phyloP scores from a whole-genome alignment of 2,888 invertebrate species.

The Zygaena filipendulae region DNA sequence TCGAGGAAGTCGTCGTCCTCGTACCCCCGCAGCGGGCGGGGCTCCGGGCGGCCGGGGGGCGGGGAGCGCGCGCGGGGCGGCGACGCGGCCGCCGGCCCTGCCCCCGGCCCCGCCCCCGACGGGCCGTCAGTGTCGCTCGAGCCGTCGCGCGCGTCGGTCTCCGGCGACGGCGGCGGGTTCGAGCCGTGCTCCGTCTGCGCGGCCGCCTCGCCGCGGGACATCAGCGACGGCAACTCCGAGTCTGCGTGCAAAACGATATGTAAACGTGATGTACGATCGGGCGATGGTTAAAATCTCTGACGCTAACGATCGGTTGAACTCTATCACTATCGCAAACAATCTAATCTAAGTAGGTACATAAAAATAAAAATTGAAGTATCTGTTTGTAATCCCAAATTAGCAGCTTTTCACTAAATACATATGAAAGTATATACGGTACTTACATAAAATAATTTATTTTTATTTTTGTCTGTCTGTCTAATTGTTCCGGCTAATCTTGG shows the following conservation, averaged over 20 bases:
- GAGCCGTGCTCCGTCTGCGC: constrained; percentile 68
- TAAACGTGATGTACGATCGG: not conserved
- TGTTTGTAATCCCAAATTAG: too few species aligned
- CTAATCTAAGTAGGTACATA: too few species aligned
- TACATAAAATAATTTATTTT: too few species aligned
- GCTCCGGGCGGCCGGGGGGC: constrained; percentile 31
- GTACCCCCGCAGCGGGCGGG: constrained; percentile 34
- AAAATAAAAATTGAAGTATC: constrained; percentile 6
- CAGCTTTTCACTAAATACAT: too few species aligned
- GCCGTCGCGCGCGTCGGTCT: constrained; percentile 75
- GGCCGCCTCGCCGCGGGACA: constrained; percentile 71
- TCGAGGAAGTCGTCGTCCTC: constrained; percentile 80
- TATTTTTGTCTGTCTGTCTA: too few species aligned
- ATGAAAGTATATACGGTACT: too few species aligned
- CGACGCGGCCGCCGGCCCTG: constrained; percentile 19
- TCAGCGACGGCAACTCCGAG: constrained; percentile 71
- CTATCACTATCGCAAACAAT: too few species aligned
- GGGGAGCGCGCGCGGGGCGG: constrained; percentile 19
- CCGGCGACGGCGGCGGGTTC: constrained; percentile 86
- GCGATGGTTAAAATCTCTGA: not conserved
- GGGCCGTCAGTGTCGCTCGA: constrained; percentile 73
- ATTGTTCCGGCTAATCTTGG: too few species aligned
- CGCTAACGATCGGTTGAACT: not conserved
- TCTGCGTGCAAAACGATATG: constrained; percentile 35
- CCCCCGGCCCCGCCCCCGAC: constrained; percentile 42